phyloP scores from a whole-genome alignment of 2,797 vertebrate genomes.

The Distichodus sexfasciatus region DNA sequence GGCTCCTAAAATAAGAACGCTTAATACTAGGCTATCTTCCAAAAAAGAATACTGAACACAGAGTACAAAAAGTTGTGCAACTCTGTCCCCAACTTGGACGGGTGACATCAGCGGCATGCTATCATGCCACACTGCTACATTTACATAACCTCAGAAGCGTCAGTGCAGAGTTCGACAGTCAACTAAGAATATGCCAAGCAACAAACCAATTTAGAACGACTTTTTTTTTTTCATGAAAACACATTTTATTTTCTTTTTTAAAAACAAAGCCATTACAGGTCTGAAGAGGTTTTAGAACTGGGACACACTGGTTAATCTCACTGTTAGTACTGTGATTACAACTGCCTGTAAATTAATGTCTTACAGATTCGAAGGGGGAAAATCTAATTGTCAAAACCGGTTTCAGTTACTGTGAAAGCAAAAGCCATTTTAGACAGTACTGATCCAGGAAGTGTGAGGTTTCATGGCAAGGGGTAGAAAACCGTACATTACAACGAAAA shows the following conservation, averaged over 20 bases:
- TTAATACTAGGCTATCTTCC: background rate
- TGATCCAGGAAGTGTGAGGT: constrained; percentile 11
- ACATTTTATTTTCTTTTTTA: constrained; percentile 89
- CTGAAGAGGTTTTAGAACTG: constrained; percentile 87
- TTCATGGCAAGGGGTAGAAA: background rate
- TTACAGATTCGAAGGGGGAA: constrained; percentile 53
- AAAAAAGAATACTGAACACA: background rate
- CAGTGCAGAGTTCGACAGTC: constrained; percentile 27
- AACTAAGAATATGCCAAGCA: background rate
- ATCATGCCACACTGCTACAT: constrained; percentile 40
- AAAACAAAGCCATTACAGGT: constrained; percentile 89
- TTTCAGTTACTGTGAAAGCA: too few species aligned
- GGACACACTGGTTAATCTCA: constrained; percentile 85
- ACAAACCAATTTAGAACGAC: background rate
- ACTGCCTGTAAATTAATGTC: constrained; percentile 54
- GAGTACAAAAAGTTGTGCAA: constrained; percentile 50
- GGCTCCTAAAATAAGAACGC: background rate
- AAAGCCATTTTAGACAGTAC: background rate
- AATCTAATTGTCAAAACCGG: constrained; percentile 28
- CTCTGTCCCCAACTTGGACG: constrained; percentile 21
- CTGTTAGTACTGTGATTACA: constrained; percentile 63
- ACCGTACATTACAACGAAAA: background rate
- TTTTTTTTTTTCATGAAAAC: constrained; percentile 70
- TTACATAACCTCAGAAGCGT: constrained; percentile 56
- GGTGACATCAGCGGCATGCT: constrained; percentile 47